Percentiles rank a stretch among this genome's conserved stretches.
Evolutionary conservation across 2,888 invertebrate genomes (phyloP).

Genomic region (Gymnocheta viridis): DNA sequence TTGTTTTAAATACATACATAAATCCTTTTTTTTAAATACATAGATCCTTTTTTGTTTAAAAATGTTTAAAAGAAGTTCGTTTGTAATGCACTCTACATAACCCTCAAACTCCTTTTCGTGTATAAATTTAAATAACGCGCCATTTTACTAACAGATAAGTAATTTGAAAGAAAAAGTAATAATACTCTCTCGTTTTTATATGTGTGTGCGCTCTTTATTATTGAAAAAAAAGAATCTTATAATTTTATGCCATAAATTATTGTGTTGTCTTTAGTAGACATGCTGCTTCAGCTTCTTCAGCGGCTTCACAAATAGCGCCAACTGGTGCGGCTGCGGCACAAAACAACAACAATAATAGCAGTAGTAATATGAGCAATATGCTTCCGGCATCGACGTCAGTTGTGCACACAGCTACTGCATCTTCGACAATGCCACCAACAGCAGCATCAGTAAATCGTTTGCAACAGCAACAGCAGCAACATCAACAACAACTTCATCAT

Average conservation of each 20-base stretch:
- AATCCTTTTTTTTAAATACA: neutral
- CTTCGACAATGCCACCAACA: slow-evolving; percentile 53
- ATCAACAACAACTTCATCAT: slow-evolving; percentile 54
- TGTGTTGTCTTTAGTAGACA: slow-evolving; percentile 66
- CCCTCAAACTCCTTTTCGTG: neutral
- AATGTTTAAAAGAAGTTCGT: neutral
- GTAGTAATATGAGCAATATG: slow-evolving; percentile 48
- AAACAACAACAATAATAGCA: slow-evolving; percentile 42
- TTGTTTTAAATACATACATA: neutral
- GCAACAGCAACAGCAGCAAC: slow-evolving; percentile 57
- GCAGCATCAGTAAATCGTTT: slow-evolving; percentile 48
- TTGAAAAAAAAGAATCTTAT: slow-evolving; percentile 30
- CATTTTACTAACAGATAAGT: slow-evolving; percentile 60
- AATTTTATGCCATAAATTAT: slow-evolving; percentile 60
- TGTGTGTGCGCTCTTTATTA: slow-evolving; percentile 50
- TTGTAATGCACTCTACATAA: slow-evolving; percentile 14
- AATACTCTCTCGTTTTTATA: slow-evolving; percentile 65
- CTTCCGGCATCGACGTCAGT: slow-evolving; percentile 51
- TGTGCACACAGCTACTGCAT: slow-evolving; percentile 33
- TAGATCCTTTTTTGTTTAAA: neutral
- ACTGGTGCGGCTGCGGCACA: slow-evolving; percentile 40
- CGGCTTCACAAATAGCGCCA: slow-evolving; percentile 54
- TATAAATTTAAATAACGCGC: slow-evolving; percentile 48
- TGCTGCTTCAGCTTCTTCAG: slow-evolving; percentile 43
- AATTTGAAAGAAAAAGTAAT: slow-evolving; percentile 35